These are phyloP conservation scores for Drosophila fuyamai DNA, from an alignment of 1,140 invertebrate species.

Conservation along the genomic window DNA sequence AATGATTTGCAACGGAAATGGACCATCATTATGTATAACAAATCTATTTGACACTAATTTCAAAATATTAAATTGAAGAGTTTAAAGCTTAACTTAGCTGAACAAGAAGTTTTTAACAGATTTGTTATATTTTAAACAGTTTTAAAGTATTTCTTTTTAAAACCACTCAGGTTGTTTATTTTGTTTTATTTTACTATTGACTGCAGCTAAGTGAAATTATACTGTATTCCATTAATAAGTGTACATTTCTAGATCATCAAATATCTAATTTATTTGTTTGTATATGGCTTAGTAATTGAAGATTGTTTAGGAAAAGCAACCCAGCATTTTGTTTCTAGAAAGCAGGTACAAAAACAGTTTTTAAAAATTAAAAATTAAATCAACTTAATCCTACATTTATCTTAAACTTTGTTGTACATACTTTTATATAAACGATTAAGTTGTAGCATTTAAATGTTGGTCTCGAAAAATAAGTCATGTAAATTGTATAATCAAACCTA, in stretches of 20 bases:
- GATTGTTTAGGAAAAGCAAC: slow-evolving; percentile 8
- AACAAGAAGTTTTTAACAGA: too few relatives aligned
- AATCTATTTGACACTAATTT: too few relatives aligned
- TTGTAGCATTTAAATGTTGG: slow-evolving; percentile 27
- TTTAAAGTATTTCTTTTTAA: too few relatives aligned
- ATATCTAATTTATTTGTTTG: slow-evolving; percentile 11
- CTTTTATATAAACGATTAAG: slow-evolving; percentile 21
- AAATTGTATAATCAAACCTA: slow-evolving; percentile 20
- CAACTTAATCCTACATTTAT: background rate
- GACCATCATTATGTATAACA: too few relatives aligned
- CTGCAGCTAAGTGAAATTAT: slow-evolving; percentile 17
- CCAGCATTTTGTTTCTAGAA: slow-evolving; percentile 33
- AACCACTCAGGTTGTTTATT: too few relatives aligned
- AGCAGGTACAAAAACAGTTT: slow-evolving; percentile 37
- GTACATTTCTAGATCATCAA: slow-evolving; percentile 37
- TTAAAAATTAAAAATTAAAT: slow-evolving; percentile 21
- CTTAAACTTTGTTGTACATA: slow-evolving; percentile 35
- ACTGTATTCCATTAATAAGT: slow-evolving; percentile 20
- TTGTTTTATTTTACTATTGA: too few relatives aligned
- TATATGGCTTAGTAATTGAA: slow-evolving; percentile 46
- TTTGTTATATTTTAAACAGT: too few relatives aligned
- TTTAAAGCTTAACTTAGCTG: too few relatives aligned
- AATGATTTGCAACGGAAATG: too few relatives aligned
- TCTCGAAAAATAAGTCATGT: slow-evolving; percentile 17
- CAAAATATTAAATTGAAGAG: too few relatives aligned